A percentile compares a stretch with the other conserved stretches of the same genome.
These are phyloP conservation scores for Phyllostomus discolor DNA, from an alignment of 2,113 vertebrate genomes.

Conservation along the genomic window DNA sequence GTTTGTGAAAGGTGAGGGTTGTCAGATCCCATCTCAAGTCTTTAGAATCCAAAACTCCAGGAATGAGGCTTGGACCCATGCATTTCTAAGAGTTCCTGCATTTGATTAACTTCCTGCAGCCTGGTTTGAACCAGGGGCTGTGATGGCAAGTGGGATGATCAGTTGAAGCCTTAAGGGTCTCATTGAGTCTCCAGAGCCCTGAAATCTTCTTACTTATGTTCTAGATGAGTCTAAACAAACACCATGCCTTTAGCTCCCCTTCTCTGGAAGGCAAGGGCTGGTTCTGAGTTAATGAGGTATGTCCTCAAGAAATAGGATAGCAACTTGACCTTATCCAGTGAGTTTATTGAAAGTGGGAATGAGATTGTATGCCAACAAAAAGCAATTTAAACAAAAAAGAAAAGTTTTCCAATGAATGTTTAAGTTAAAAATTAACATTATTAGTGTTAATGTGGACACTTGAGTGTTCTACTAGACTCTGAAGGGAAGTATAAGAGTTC, in stretches of 20 bases:
- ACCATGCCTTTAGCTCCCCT: not conserved
- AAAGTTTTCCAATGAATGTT: not conserved
- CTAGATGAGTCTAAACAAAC: not conserved
- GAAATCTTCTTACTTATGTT: not conserved
- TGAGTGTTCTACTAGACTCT: not conserved
- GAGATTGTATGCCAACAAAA: not conserved
- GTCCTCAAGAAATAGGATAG: not conserved
- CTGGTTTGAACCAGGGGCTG: not conserved
- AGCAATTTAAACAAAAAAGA: not conserved
- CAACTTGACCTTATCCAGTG: not conserved
- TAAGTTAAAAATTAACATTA: not conserved
- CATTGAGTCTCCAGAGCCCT: not conserved
- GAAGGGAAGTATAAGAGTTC: not conserved
- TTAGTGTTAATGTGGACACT: not conserved
- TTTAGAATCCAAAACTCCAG: not conserved
- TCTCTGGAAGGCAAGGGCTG: not conserved
- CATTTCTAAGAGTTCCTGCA: not conserved
- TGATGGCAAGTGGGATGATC: not conserved
- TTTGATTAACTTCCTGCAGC: not conserved
- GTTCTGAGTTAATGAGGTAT: not conserved
- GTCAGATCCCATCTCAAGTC: not conserved
- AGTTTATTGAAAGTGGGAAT: not conserved
- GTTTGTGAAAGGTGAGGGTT: not conserved
- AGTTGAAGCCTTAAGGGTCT: not conserved
- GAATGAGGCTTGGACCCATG: not conserved